These are phyloP conservation scores for Sorex maritimensis DNA, from an alignment of 2,797 vertebrate species.

Conservation along the genomic window DNA sequence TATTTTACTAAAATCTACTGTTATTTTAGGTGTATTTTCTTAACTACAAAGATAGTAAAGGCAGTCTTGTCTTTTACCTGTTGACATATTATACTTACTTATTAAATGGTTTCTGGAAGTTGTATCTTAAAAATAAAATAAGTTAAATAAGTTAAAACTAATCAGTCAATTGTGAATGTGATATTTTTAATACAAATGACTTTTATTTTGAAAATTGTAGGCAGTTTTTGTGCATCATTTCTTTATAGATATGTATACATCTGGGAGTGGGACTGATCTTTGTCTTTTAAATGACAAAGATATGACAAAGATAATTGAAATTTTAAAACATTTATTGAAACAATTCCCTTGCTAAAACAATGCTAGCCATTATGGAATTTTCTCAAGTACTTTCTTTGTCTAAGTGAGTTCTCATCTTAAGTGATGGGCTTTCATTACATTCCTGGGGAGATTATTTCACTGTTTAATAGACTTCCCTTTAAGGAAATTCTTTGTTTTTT, in stretches of 20 bases:
- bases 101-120: constrained; percentile 53
- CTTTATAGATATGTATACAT: constrained; percentile 62
- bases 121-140: constrained; percentile 56
- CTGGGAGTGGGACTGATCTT: not conserved
- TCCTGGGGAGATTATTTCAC: constrained; percentile 60
- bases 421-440: constrained; percentile 53
- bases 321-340: constrained; percentile 62
- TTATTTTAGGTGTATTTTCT: constrained; percentile 54
- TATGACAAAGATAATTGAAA: constrained; percentile 66
- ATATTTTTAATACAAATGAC: not conserved
- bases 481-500: constrained; percentile 54
- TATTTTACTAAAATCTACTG: constrained; percentile 30
- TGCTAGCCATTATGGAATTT: constrained; percentile 38
- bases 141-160: not conserved
- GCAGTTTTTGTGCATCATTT: constrained; percentile 22
- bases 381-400: constrained; percentile 48
- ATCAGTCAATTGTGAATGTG: constrained; percentile 35
- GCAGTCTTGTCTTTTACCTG: constrained; percentile 20
- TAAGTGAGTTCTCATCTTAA: constrained; percentile 55
- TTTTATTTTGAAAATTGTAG: too few relatives aligned
- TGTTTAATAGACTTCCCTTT: constrained; percentile 31
- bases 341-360: not conserved
- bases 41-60: not conserved
- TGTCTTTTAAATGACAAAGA: constrained; percentile 57
- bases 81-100: not conserved